These are phyloP conservation scores for Eudorcas thomsonii DNA, from an alignment of 2,113 vertebrate genomes.

Conservation along the genomic window DNA sequence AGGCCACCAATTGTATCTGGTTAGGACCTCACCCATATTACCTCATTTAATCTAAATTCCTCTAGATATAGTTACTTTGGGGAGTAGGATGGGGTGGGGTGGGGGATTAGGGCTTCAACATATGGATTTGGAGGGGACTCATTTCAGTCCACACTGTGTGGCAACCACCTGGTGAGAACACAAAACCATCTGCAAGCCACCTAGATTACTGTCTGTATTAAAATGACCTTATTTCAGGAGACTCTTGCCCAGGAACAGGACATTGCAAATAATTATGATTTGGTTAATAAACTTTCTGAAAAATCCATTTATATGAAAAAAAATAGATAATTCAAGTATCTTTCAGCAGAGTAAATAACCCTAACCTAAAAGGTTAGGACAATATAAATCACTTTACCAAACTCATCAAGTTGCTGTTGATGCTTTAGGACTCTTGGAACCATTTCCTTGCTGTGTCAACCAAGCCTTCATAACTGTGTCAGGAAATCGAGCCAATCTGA, in stretches of 20 bases:
- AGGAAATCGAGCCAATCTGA: neutral
- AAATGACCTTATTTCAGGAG: neutral
- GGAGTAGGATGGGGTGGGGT: neutral
- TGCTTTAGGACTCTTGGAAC: neutral
- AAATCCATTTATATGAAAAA: neutral
- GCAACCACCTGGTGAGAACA: neutral
- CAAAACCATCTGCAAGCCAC: neutral
- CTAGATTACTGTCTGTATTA: neutral
- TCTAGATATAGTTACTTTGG: neutral
- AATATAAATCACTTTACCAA: neutral
- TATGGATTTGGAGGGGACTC: neutral
- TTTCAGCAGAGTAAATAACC: neutral
- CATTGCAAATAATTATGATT: slow-evolving; percentile 3
- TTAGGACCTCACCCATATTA: neutral
- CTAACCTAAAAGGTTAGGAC: neutral
- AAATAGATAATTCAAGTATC: neutral
- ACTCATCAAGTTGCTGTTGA: neutral
- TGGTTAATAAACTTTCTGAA: neutral
- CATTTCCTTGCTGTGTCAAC: neutral
- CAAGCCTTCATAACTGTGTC: neutral
- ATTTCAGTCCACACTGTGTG: neutral
- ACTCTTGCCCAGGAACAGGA: neutral
- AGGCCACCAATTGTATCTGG: neutral
- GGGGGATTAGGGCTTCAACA: neutral
- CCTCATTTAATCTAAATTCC: neutral